phyloP scores from a whole-genome alignment of 2,797 vertebrate genomes.

The Tarsius wallacei region DNA sequence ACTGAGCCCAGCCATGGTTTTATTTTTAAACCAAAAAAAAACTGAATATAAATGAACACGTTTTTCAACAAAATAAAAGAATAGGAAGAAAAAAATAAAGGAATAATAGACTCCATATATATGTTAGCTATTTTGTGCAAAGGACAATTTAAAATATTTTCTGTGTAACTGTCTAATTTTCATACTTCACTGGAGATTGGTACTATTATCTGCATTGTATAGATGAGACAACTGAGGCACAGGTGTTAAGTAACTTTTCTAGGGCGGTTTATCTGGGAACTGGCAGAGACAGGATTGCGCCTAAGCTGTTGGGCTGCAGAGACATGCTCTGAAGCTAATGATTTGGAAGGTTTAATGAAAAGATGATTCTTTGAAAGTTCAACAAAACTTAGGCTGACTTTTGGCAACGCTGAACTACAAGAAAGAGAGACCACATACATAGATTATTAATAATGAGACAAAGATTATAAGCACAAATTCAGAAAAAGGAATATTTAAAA shows the following conservation, averaged over 20 bases:
- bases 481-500: too few relatives aligned
- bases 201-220: background rate
- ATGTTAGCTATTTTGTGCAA: background rate
- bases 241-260: background rate
- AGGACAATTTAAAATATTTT: background rate
- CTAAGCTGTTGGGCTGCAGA: background rate
- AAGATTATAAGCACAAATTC: too few relatives aligned
- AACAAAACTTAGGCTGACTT: background rate
- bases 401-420: background rate
- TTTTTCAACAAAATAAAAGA: constrained; percentile 4
- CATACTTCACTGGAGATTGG: background rate
- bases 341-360: background rate
- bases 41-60: background rate
- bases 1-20: too few relatives aligned
- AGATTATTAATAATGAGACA: too few relatives aligned
- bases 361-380: background rate
- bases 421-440: too few relatives aligned
- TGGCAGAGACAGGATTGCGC: background rate
- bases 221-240: too few relatives aligned
- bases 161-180: background rate
- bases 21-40: constrained; percentile 6
- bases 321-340: background rate
- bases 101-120: background rate
- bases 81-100: background rate
- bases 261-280: background rate